A percentile compares a stretch with the other conserved stretches of the same genome.
phyloP scores from a whole-genome alignment of 2,797 vertebrate genomes.

The Scolopax bukidnonensis region DNA sequence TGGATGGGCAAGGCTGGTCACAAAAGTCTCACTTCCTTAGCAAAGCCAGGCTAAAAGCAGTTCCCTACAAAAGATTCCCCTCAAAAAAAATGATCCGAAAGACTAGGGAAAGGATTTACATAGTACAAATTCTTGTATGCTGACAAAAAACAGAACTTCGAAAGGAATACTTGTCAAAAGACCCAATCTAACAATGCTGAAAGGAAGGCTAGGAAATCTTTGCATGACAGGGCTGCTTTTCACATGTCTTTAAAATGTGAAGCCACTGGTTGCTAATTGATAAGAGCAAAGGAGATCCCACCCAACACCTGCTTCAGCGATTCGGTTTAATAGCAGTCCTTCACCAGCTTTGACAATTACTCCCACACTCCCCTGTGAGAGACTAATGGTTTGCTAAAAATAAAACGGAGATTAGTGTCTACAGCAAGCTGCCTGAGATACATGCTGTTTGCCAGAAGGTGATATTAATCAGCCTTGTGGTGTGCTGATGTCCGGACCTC shows the following conservation, averaged over 20 bases:
- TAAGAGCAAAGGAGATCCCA: slow-evolving; percentile 61
- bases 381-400: slow-evolving; percentile 83
- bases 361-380: slow-evolving; percentile 75
- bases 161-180: slow-evolving; percentile 1
- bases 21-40: background rate
- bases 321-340: slow-evolving; percentile 72
- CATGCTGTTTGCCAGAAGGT: background rate
- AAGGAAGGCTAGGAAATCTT: background rate
- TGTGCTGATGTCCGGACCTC: background rate
- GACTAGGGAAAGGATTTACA: background rate
- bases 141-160: background rate
- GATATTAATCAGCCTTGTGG: background rate
- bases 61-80: background rate
- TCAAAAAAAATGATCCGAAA: background rate
- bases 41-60: background rate
- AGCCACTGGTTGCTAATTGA: slow-evolving; percentile 49
- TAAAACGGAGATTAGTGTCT: slow-evolving; percentile 68
- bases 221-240: slow-evolving; percentile 23
- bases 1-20: background rate
- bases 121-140: background rate
- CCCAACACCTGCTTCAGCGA: slow-evolving; percentile 71
- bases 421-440: background rate
- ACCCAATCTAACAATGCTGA: background rate
- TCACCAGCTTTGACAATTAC: slow-evolving; percentile 75
- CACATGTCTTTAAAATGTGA: slow-evolving; percentile 50